Evolutionary conservation across 2,888 invertebrate species (phyloP).

Genomic region (Hartigia nigra): DNA sequence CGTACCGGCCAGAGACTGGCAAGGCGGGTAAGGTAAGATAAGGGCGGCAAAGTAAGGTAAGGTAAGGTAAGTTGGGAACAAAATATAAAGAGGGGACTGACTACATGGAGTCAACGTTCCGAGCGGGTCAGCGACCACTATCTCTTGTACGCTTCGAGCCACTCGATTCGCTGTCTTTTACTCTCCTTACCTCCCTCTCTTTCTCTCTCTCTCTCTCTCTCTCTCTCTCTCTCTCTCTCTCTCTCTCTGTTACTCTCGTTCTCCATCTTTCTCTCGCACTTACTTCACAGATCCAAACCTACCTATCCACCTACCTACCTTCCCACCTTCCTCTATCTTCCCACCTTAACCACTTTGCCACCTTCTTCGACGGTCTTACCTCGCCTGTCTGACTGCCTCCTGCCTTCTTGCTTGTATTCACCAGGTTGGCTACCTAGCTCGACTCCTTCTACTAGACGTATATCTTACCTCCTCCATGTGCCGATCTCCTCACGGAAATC

Average conservation of each 20-base stretch:
- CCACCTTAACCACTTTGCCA: not conserved
- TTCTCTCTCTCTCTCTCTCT: slow-evolving; percentile 2
- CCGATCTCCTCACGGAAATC: not conserved
- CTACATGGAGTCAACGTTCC: slow-evolving; percentile 66
- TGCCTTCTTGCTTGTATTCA: not conserved
- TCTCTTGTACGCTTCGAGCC: slow-evolving; percentile 45
- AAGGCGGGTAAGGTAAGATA: slow-evolving; percentile 46
- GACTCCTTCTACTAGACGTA: not conserved
- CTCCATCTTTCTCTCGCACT: slow-evolving; percentile 22
- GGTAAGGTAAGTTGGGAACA: slow-evolving; percentile 45
- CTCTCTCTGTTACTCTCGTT: slow-evolving; percentile 19
- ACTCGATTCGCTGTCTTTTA: slow-evolving; percentile 43
- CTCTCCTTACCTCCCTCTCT: slow-evolving; percentile 10
- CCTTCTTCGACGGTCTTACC: not conserved
- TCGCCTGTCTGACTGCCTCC: not conserved
- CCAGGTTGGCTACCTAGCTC: not conserved
- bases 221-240: slow-evolving; percentile 27
- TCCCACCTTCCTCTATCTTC: slow-evolving; percentile 7
- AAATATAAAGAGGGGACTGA: slow-evolving; percentile 60
- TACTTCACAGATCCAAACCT: slow-evolving; percentile 5
- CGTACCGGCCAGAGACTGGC: slow-evolving; percentile 8
- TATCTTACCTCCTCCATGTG: not conserved
- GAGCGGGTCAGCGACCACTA: slow-evolving; percentile 65
- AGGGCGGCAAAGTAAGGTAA: slow-evolving; percentile 41
- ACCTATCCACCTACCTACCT: slow-evolving; percentile 11